These are phyloP conservation scores for Enteromius radiatus DNA, from an alignment of 2,797 vertebrate species.

Conservation along the genomic window DNA sequence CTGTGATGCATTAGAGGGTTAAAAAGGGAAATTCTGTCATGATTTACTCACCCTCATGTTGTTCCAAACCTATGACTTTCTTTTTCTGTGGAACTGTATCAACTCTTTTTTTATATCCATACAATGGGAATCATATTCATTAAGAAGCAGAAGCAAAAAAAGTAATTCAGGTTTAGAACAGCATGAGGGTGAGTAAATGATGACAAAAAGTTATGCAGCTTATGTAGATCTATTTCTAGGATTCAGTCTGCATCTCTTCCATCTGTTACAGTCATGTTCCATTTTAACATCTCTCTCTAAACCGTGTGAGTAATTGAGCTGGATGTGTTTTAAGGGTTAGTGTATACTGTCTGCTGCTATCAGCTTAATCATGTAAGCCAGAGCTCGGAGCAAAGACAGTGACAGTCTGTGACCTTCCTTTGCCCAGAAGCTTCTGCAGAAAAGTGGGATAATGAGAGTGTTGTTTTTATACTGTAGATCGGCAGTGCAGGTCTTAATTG, in stretches of 20 bases:
- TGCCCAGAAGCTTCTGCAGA: conserved; percentile 2
- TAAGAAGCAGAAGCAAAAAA: background rate
- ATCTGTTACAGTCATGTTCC: background rate
- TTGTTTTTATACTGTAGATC: conserved; percentile 30
- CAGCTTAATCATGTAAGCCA: background rate
- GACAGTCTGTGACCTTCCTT: conserved; percentile 36
- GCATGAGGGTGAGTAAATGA: background rate
- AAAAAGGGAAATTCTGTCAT: background rate
- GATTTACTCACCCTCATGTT: background rate
- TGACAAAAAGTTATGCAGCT: no score
- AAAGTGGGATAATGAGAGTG: conserved; percentile 18
- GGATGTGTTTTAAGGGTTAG: conserved; percentile 2
- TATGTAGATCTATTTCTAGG: background rate
- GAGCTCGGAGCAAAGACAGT: conserved; percentile 19
- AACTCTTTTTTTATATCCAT: background rate
- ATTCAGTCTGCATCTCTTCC: background rate
- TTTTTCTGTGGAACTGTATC: background rate
- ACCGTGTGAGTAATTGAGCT: conserved; percentile 29
- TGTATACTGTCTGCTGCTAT: background rate
- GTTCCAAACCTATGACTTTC: background rate
- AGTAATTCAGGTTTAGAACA: background rate
- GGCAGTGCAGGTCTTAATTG: conserved; percentile 19
- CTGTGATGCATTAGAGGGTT: background rate
- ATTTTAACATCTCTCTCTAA: background rate
- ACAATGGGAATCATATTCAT: background rate